phyloP scores from a whole-genome alignment of 1,140 invertebrate genomes.

The Drosophila asahinai region DNA sequence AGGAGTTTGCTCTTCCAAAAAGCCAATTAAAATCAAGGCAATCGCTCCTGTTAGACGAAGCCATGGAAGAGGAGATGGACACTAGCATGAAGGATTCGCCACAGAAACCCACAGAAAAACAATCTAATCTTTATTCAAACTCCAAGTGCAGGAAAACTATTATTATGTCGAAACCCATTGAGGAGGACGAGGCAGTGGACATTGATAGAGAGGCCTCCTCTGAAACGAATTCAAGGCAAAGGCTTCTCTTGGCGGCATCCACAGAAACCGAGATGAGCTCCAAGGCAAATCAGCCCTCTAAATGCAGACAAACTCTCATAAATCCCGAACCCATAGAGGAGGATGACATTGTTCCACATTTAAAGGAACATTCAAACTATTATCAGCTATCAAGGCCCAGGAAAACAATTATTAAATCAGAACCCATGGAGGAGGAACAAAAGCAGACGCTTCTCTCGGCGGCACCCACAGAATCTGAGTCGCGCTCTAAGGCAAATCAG shows the following conservation, averaged over 20 bases:
- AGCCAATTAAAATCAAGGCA: background rate
- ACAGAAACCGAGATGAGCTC: background rate
- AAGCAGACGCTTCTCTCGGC: background rate
- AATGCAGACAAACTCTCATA: background rate
- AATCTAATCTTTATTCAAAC: background rate
- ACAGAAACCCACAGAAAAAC: background rate
- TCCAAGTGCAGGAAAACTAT: conserved; percentile 6
- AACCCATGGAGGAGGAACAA: conserved; percentile 32
- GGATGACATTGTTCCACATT: background rate
- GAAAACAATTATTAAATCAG: conserved; percentile 19
- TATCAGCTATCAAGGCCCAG: background rate
- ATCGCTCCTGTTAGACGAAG: conserved; percentile 12
- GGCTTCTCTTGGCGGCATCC: conserved; percentile 12
- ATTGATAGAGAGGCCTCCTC: no score
- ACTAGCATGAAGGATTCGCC: background rate
- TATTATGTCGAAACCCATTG: background rate
- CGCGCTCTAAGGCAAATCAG: background rate
- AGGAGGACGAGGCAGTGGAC: conserved; percentile 1
- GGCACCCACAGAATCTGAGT: conserved; percentile 3
- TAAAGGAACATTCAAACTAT: background rate
- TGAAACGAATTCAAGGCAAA: conserved; percentile 14
- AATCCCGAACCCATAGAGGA: background rate
- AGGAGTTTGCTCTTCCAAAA: background rate
- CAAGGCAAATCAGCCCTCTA: background rate
- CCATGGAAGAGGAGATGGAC: conserved; percentile 1